Evolutionary conservation across 2,113 vertebrate species (phyloP).

Genomic region (Anser cygnoides): DNA sequence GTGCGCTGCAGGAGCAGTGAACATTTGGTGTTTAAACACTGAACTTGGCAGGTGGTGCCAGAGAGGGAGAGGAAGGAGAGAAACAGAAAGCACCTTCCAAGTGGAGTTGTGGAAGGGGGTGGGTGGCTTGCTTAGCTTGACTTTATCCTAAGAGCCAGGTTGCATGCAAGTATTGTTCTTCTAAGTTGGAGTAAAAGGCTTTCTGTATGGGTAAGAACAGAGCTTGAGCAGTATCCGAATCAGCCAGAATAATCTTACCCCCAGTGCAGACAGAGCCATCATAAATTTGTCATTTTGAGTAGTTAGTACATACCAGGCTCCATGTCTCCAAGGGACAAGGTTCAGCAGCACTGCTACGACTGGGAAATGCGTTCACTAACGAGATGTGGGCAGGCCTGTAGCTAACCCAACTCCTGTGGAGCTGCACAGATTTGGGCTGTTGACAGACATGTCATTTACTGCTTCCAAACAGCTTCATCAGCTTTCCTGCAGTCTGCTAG

Average conservation of each 20-base stretch:
- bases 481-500: background rate
- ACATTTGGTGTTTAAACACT: background rate
- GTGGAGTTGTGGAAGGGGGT: background rate
- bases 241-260: background rate
- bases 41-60: background rate
- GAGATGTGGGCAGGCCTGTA: background rate
- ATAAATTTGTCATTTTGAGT: constrained; percentile 18
- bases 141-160: background rate
- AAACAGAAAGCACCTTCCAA: background rate
- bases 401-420: background rate
- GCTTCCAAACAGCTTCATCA: constrained; percentile 22
- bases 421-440: background rate
- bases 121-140: background rate
- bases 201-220: background rate
- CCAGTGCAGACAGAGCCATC: background rate
- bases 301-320: background rate
- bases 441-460: background rate
- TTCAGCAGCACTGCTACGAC: background rate
- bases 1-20: background rate
- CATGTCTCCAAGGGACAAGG: background rate
- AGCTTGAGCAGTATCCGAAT: background rate
- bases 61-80: background rate
- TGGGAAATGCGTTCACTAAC: constrained; percentile 2
- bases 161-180: background rate
- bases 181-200: background rate